Evolutionary conservation across 2,113 vertebrate genomes (phyloP).

Genomic region (Oncorhynchus tshawytscha): DNA sequence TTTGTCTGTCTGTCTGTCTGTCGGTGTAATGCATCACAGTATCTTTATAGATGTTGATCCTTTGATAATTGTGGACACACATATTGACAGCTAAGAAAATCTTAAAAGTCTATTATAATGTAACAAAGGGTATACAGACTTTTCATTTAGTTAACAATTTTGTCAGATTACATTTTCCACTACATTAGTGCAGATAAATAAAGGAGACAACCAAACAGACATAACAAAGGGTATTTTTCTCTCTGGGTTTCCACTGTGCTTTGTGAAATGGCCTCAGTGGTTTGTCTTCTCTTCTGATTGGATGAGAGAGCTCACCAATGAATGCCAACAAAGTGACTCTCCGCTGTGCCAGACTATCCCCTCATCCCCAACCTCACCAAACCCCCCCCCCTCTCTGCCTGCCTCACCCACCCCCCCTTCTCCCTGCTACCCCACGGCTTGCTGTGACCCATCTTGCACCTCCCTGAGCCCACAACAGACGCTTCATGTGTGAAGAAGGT

Average conservation of each 20-base stretch:
- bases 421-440: conserved; percentile 60
- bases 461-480: conserved; percentile 75
- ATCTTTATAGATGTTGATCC: not conserved
- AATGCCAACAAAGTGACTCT: conserved; percentile 64
- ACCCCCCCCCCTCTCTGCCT: not conserved
- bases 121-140: conserved; percentile 47
- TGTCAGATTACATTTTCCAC: conserved; percentile 49
- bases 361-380: not conserved
- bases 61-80: not conserved
- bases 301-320: conserved; percentile 35
- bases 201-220: conserved; percentile 59
- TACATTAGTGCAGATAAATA: conserved; percentile 60
- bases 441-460: conserved; percentile 79
- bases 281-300: conserved; percentile 47
- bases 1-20: conserved; percentile 6
- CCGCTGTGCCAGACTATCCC: conserved; percentile 28
- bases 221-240: conserved; percentile 60
- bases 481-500: conserved; percentile 80
- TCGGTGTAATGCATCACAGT: not conserved
- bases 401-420: conserved; percentile 21
- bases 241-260: conserved; percentile 46
- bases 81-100: not conserved
- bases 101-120: conserved; percentile 41
- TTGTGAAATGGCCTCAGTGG: conserved; percentile 42
- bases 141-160: conserved; percentile 23